Base-by-base conservation (phyloP, 2,797 vertebrate species). In the Etheostoma nigrum region DNA sequence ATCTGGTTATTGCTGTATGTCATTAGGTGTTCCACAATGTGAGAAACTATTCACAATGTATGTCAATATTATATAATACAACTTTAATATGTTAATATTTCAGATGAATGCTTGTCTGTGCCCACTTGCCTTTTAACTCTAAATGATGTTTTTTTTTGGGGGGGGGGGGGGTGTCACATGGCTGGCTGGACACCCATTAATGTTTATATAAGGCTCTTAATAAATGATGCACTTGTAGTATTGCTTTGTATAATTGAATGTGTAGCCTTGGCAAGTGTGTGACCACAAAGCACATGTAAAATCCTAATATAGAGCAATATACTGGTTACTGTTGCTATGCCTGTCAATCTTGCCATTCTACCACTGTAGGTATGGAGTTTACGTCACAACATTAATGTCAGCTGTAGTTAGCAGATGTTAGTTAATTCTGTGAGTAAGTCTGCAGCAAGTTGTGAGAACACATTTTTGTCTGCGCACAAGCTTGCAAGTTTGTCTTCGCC, bases 161-260 rank as follows among this genome's bases (percentile, higher is more conserved):
- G 5, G 72, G 54, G 47, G 55, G 42, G 62, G 23, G 51, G 60
- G 59, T 72, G 40, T 90, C 86, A 75, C 49, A 72, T 88, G 73
- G 33, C 80, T 52, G 27, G 14, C 48, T 60, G 52, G 27, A 64
- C 13, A 30, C 21, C 36, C 58, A 15, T 7, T 33, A 61, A 47
- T 67, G 65, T 88, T 79, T 71, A 72, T 76, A 63, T 85, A 53
- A 57, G 62, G 61, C 18, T 49, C 16, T 36, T 66, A 5, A 82
- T 91, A 57, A 86, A 87, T 90, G 42, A 90, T 89, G 70, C 44
- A 87, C 63, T 54, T 25, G 18, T 40, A 36, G 16, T 48, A 44
- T 48, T 58, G 36, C 68, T 48, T 59, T n/a, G 27, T 42, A 27
- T 10, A 10, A 48, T 14, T 25, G 5, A 64, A 59, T 42, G 33